phyloP scores from a whole-genome alignment of 2,113 vertebrate species.

The Rafetus swinhoei region DNA sequence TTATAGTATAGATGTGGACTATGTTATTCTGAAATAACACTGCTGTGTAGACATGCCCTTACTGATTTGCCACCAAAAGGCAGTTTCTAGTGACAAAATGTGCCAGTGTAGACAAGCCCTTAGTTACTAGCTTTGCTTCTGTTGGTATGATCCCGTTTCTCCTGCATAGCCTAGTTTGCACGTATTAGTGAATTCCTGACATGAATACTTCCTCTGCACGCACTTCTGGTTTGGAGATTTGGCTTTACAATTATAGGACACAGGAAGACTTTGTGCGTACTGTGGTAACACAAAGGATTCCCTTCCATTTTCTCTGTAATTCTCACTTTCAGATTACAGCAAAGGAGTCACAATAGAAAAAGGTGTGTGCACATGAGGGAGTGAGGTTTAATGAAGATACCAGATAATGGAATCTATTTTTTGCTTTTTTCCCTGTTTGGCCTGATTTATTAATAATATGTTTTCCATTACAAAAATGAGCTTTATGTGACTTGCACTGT shows the following conservation, averaged over 20 bases:
- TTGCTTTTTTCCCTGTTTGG: neutral
- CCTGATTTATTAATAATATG: conserved; percentile 77
- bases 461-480: conserved; percentile 51
- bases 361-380: neutral
- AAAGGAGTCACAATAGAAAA: neutral
- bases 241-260: neutral
- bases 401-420: conserved; percentile 5
- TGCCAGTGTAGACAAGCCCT: too few relatives aligned
- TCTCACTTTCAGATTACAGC: neutral
- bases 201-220: neutral
- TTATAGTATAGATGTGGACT: too few relatives aligned
- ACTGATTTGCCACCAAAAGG: too few relatives aligned
- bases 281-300: neutral
- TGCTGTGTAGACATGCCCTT: too few relatives aligned
- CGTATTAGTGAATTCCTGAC: neutral
- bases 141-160: neutral
- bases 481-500: conserved; percentile 59
- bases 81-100: too few relatives aligned
- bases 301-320: neutral
- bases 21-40: too few relatives aligned
- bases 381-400: neutral
- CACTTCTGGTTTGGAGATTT: neutral
- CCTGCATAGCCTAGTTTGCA: neutral
- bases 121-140: neutral
- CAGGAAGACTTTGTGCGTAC: neutral